Base-by-base conservation (phyloP, 92 coral and sea anemone genomes). In the Porites rus region DNA sequence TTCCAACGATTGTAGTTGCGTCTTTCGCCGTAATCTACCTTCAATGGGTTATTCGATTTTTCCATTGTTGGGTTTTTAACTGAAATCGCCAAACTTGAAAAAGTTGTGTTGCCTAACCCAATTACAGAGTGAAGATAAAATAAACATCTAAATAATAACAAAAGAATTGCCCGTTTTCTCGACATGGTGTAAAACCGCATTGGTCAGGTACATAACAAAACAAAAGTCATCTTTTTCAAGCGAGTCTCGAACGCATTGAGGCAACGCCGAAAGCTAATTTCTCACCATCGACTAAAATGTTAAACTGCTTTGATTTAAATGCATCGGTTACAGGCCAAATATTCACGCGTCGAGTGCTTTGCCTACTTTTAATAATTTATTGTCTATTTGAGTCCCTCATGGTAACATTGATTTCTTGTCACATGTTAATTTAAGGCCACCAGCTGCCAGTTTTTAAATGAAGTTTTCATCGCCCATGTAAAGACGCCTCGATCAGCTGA, bases 131-230 rank as follows among this genome's bases (percentile, higher is more conserved):
- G 50, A 61, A 74, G 21, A 71, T 51, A 65, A 63, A 62, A 22
- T 73, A 83, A 74, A 74, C 80, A 83, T 83, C 74, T 53, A 74
- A 73, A 63, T 60, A 83, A 64, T 24, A 74, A 74, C 80, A 83
- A 31, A 78, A 71, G n/a, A 14, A 22, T 19, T 72, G 61, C 28
- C 31, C n/a, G 43, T 28, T 69, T 81, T 20, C 43, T 59, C 20
- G 51, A n/a, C 86, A 81, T 81, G 24, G 67, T 46, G 53, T 43
- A 1, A 21, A 54, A 19, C 59, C 17, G 58, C 78, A 70, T 31
- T 53, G 67, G 61, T 31, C 38, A 68, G 20, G 69, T 24, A 11
- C 19, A 38, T 52, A 70, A 10, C 69, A 69, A 72, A 51, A 58
- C 19, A 81, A 51, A n/a, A 21, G 12, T 18, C 38, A 25, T 18